Evolutionary conservation across 2,888 invertebrate species (phyloP).

Genomic region (Thera britannica): DNA sequence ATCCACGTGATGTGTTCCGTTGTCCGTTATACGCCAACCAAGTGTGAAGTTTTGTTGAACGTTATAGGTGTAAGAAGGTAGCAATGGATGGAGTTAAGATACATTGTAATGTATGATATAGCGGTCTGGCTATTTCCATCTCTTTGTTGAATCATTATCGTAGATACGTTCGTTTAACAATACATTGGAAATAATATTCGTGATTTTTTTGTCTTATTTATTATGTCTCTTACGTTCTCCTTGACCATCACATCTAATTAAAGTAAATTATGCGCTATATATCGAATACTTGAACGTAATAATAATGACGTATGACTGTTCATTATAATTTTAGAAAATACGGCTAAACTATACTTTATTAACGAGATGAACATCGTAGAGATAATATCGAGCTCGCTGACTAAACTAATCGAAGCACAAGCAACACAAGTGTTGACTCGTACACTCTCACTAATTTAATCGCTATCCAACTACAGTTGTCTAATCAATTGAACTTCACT

Average conservation of each 20-base stretch:
- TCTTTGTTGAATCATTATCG: conserved; percentile 39
- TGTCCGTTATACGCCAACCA: conserved; percentile 45
- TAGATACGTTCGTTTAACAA: conserved; percentile 28
- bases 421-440: conserved; percentile 12
- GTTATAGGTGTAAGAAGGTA: conserved; percentile 39
- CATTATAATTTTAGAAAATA: background rate
- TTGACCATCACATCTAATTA: background rate
- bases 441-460: conserved; percentile 30
- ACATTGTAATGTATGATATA: conserved; percentile 37
- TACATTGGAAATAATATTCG: conserved; percentile 6
- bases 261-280: background rate
- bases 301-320: too few species aligned
- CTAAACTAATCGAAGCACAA: conserved; percentile 4
- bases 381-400: background rate
- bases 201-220: conserved; percentile 30
- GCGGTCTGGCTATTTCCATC: conserved; percentile 33
- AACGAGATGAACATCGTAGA: background rate
- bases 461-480: conserved; percentile 38
- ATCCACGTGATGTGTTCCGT: conserved; percentile 46
- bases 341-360: background rate
- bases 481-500: conserved; percentile 41
- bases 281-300: too few species aligned
- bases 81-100: conserved; percentile 28
- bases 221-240: too few species aligned
- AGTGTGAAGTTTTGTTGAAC: conserved; percentile 46